Evolutionary conservation across 2,797 vertebrate species (phyloP).

Genomic region (Phylloscopus collybita): DNA sequence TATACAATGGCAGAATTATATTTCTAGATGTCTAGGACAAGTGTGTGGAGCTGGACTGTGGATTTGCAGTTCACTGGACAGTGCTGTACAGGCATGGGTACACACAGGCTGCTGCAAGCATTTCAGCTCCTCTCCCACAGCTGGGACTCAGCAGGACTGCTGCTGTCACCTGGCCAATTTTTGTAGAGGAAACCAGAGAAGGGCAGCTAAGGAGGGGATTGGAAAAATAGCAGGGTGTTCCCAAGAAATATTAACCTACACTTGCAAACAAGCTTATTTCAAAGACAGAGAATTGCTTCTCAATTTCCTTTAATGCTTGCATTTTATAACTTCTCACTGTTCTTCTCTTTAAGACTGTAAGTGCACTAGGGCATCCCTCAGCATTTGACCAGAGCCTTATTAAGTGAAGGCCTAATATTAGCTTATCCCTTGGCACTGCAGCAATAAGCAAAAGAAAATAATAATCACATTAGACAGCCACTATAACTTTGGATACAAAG

Average conservation of each 20-base stretch:
- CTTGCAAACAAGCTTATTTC: not conserved
- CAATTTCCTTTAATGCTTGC: not conserved
- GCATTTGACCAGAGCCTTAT: not conserved
- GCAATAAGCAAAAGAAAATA: not conserved
- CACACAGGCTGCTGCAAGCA: not conserved
- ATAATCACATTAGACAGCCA: not conserved
- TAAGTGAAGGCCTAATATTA: not conserved
- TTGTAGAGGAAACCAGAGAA: not conserved
- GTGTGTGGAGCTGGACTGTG: not conserved
- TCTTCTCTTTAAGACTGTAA: not conserved
- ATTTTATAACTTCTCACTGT: not conserved
- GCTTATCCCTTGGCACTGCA: not conserved
- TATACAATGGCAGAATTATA: not conserved
- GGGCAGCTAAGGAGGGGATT: not conserved
- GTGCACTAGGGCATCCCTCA: not conserved
- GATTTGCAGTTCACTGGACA: not conserved
- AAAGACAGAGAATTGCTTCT: not conserved
- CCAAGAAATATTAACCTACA: not conserved
- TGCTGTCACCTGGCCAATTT: not conserved
- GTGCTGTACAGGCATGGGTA: not conserved
- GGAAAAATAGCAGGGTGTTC: not conserved
- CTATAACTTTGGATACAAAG: not conserved
- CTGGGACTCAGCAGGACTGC: not conserved
- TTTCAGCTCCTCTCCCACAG: not conserved
- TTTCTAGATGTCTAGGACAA: not conserved